A percentile compares a stretch with the other conserved stretches of the same genome.
Conservation (phyloP, 92 coral and sea anemone species). For the Epizoanthus rinbou region DNA sequence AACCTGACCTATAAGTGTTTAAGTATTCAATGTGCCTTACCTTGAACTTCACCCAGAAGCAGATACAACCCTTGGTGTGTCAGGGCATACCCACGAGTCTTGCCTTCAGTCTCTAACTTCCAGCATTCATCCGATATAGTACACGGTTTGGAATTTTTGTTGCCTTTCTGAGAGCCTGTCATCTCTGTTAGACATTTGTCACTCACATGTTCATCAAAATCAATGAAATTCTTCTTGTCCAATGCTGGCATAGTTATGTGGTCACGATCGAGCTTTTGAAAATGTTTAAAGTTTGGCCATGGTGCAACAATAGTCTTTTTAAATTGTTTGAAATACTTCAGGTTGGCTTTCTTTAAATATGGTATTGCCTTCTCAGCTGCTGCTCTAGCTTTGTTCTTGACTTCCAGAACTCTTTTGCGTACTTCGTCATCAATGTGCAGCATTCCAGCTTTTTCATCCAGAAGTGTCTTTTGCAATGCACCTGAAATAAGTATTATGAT, state of each 20-base stretch:
- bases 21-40: slow-evolving; percentile 24
- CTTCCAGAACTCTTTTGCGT: slow-evolving; percentile 40
- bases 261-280: slow-evolving; percentile 50
- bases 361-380: slow-evolving; percentile 74
- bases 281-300: slow-evolving; percentile 80
- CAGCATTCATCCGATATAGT: slow-evolving; percentile 72
- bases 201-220: slow-evolving; percentile 76
- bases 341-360: slow-evolving; percentile 41
- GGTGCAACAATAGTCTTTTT: slow-evolving; percentile 66
- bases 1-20: no score
- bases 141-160: slow-evolving; percentile 48
- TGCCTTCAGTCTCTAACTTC: slow-evolving; percentile 65
- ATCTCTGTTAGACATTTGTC: slow-evolving; percentile 74
- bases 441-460: slow-evolving; percentile 57
- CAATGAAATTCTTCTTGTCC: slow-evolving; percentile 57
- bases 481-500: slow-evolving; percentile 42
- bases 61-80: slow-evolving; percentile 86
- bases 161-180: slow-evolving; percentile 66
- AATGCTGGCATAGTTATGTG: slow-evolving; percentile 45
- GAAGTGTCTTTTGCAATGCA: slow-evolving; percentile 62
- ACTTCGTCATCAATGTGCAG: slow-evolving; percentile 47
- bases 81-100: slow-evolving; percentile 74
- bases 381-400: slow-evolving; percentile 57
- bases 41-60: slow-evolving; percentile 77
- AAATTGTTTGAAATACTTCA: slow-evolving; percentile 68